These are phyloP conservation scores for Cistogaster globosa DNA, from an alignment of 2,888 invertebrate genomes.

Conservation along the genomic window DNA sequence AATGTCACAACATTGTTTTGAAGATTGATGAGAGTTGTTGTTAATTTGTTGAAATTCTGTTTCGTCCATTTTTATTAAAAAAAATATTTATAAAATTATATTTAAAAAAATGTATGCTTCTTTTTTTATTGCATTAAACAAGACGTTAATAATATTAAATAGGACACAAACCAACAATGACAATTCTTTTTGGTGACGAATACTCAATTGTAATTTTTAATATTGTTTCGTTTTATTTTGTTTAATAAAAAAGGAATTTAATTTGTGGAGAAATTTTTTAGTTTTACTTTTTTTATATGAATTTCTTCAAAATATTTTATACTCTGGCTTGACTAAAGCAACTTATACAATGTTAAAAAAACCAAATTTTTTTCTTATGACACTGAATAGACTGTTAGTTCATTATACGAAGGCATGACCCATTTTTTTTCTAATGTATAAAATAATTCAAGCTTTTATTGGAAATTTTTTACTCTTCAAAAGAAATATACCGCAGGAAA, in stretches of 20 bases:
- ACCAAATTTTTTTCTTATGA: background rate
- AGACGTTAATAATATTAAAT: constrained; percentile 50
- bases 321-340: background rate
- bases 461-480: constrained; percentile 17
- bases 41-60: too few relatives aligned
- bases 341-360: too few relatives aligned
- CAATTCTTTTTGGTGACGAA: constrained; percentile 8
- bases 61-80: background rate
- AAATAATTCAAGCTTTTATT: constrained; percentile 15
- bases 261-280: too few relatives aligned
- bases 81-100: background rate
- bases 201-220: constrained; percentile 2
- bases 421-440: background rate
- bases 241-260: background rate
- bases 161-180: constrained; percentile 9
- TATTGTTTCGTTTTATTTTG: too few relatives aligned
- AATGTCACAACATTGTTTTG: background rate
- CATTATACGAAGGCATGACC: background rate
- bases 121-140: constrained; percentile 9
- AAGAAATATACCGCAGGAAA: constrained; percentile 40
- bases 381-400: background rate
- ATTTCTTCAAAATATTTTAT: background rate
- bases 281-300: background rate
- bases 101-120: background rate
- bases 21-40: background rate